Conservation (phyloP, 2,888 invertebrate species). For the Drosophila rubida region DNA sequence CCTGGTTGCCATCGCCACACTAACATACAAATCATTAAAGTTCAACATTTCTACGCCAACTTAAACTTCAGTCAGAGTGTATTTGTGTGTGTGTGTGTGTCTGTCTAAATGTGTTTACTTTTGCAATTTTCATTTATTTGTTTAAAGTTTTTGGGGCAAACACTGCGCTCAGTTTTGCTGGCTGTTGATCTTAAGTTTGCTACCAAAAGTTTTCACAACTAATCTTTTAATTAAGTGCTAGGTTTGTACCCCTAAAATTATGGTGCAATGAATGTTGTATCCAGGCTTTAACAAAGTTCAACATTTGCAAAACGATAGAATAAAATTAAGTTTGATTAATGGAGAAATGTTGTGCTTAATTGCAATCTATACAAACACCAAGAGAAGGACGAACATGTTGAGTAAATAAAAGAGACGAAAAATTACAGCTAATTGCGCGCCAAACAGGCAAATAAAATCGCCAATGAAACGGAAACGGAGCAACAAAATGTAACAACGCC, state of each 20-base stretch:
- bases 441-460: slow-evolving; percentile 52
- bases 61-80: background rate
- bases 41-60: slow-evolving; percentile 56
- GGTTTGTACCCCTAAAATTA: slow-evolving; percentile 37
- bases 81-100: slow-evolving; percentile 18
- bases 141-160: slow-evolving; percentile 73
- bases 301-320: slow-evolving; percentile 30
- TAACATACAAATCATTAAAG: slow-evolving; percentile 70
- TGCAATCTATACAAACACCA: slow-evolving; percentile 54
- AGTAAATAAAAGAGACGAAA: slow-evolving; percentile 41
- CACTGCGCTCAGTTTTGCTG: slow-evolving; percentile 50
- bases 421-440: slow-evolving; percentile 65
- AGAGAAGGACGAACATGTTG: slow-evolving; percentile 32
- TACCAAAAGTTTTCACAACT: slow-evolving; percentile 70
- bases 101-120: slow-evolving; percentile 75
- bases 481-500: slow-evolving; percentile 8
- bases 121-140: slow-evolving; percentile 76
- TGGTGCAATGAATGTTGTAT: slow-evolving; percentile 41
- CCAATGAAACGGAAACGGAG: slow-evolving; percentile 49
- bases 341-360: slow-evolving; percentile 77
- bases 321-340: slow-evolving; percentile 80
- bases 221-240: slow-evolving; percentile 78
- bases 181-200: slow-evolving; percentile 73
- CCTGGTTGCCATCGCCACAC: slow-evolving; percentile 44
- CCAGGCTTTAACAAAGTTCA: slow-evolving; percentile 23